Evolutionary conservation across 2,888 invertebrate genomes (phyloP), one percentile per base, ranked within the genome.

Genomic region (Tortricodes alternella): DNA sequence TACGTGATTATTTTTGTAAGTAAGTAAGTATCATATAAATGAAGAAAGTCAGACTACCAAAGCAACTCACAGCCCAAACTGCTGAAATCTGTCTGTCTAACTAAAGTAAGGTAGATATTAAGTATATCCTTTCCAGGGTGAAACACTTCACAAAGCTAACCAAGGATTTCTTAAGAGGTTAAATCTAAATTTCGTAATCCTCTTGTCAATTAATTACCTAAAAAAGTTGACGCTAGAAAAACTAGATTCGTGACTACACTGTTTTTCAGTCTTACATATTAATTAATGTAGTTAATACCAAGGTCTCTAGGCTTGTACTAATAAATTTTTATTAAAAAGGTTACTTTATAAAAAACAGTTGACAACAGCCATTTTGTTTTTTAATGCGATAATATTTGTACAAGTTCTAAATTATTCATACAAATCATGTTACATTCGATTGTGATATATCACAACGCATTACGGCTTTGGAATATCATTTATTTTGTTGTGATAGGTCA

Each of bases 201-300:
- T n/a, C n/a, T n/a, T n/a, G n/a, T n/a, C n/a, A n/a, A n/a, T n/a
- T n/a, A n/a, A n/a, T n/a, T n/a, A n/a, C n/a, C n/a, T n/a, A n/a
- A n/a, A n/a, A 13, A 32, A 32, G 32, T 11, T 6, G n/a, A 18
- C 38, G 27, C 19, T 15, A 37, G 13, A 39, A 46, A 41, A 55
- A 27, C n/a, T 18, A n/a, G 11, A 48, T 24, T n/a, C 48, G 55
- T 55, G 55, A 55, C 41, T 53, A 8, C 0, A 6, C 19, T 55
- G 48, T 48, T 55, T 49, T 16, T 5, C 39, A 55, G 37, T 41
- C 37, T 29, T 48, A 55, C 48, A 43, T 49, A 37, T 16, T 55
- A 35, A 55, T 53, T 39, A 38, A 34, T n/a, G 7, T 21, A 32
- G 19, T n/a, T n/a, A 8, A 39, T n/a, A 46, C 43, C 48, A 55